Evolutionary conservation across 2,888 invertebrate genomes (phyloP).

Genomic region (Falcaria lacertinaria): DNA sequence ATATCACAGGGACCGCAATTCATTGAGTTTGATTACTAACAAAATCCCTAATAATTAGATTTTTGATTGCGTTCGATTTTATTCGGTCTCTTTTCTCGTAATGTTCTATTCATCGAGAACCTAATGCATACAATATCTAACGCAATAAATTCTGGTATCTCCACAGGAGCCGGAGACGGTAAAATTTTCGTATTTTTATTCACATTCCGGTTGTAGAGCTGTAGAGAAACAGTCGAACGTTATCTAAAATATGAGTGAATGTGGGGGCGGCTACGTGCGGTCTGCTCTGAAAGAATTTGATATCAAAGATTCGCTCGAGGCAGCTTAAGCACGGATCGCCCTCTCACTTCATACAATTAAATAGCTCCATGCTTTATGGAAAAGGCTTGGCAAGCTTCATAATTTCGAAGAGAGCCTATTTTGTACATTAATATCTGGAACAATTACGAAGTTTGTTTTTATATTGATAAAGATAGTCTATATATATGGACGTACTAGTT

Average conservation of each 20-base stretch:
- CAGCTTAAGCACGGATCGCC: slow-evolving; percentile 32
- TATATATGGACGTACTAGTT: slow-evolving; percentile 3
- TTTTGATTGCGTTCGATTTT: background rate
- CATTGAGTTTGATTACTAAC: background rate
- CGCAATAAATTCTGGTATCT: slow-evolving; percentile 44
- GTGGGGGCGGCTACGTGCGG: slow-evolving; percentile 58
- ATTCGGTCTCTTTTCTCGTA: background rate
- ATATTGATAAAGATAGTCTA: too few relatives aligned
- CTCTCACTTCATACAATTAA: slow-evolving; percentile 12
- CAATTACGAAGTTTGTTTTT: too few relatives aligned
- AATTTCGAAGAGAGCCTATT: background rate
- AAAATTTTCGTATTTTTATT: slow-evolving; percentile 65
- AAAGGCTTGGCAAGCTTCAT: background rate
- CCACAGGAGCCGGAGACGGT: slow-evolving; percentile 36
- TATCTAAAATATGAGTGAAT: slow-evolving; percentile 72
- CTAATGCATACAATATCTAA: slow-evolving; percentile 16
- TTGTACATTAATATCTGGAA: too few relatives aligned
- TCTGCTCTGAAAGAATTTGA: slow-evolving; percentile 70
- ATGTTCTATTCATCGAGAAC: background rate
- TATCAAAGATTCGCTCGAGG: slow-evolving; percentile 63
- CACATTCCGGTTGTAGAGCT: slow-evolving; percentile 44
- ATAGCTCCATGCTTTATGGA: background rate
- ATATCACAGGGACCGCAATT: background rate
- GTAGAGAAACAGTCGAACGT: slow-evolving; percentile 62
- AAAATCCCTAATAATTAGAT: background rate